Base-by-base conservation (phyloP, 2,797 vertebrate species). In the Anomalospiza imberbis region DNA sequence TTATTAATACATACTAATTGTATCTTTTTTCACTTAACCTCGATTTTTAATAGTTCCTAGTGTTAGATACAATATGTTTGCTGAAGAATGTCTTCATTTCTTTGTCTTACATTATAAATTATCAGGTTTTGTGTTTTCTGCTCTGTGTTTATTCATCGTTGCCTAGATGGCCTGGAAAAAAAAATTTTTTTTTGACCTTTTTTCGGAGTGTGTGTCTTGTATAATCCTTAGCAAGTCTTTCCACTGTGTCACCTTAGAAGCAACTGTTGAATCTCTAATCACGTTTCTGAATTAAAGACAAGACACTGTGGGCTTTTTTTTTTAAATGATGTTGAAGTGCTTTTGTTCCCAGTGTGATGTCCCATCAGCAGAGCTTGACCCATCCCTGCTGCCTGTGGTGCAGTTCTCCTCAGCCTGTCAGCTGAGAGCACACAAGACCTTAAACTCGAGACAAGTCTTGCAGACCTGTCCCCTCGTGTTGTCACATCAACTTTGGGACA, bases 311-410 rank as follows among this genome's bases (percentile, higher is more conserved):
- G 7, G 7, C 4, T 9, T 12, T 61, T 50, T 47, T 32, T 24
- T 32, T 45, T 29, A 54, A 38, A 53, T 7, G 6, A 32, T 89
- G n/a, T 65, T 89, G 72, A 92, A 87, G 42, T 66, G 82, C 55
- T 88, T 73, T 58, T 88, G 55, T 54, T 93, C 83, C 45, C 95
- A 91, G 91, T 90, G 65, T 88, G 93, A 89, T 67, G 76, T 72
- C 75, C 94, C 79, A 55, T 75, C 88, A 81, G 2, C 79, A 77
- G 61, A n/a, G 44, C 83, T 45, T 95, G 93, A 96, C 94, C 89
- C 93, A 66, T 55, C 80, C 74, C 82, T 95, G 72, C 88, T 97
- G 85, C 83, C 91, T 96, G 96, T 66, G 89, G 91, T 89, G 85
- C 89, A 85, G 85, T 7, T 88, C 93, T 85, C 42, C 89, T 89